A percentile compares a stretch with the other conserved stretches of the same genome.
phyloP scores from a whole-genome alignment of 2,113 vertebrate genomes.

The Crotalus viridis region DNA sequence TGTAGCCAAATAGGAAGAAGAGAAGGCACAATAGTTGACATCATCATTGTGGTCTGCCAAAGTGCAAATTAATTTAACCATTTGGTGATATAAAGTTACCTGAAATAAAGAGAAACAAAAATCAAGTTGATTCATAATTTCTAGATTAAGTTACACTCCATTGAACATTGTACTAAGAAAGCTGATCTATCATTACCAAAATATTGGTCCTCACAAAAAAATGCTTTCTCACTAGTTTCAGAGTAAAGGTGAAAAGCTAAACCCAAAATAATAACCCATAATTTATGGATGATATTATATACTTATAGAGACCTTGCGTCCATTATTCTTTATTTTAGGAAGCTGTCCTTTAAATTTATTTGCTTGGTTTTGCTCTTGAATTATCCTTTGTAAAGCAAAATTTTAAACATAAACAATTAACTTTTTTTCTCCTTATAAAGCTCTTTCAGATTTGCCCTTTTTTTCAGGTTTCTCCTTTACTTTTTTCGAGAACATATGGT shows the following conservation, averaged over 20 bases:
- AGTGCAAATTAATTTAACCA: constrained; percentile 85
- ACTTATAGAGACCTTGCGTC: not conserved
- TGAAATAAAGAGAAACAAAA: constrained; percentile 55
- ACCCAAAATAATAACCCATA: not conserved
- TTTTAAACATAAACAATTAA: not conserved
- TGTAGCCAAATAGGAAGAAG: constrained; percentile 80
- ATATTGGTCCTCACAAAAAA: not conserved
- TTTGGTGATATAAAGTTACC: constrained; percentile 57
- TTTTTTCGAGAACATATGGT: not conserved
- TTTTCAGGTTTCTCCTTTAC: not conserved
- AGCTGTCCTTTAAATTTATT: not conserved
- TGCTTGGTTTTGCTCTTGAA: not conserved
- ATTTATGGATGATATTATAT: not conserved
- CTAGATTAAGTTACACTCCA: not conserved
- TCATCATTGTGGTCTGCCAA: constrained; percentile 86
- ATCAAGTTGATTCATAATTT: not conserved
- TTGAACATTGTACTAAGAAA: not conserved
- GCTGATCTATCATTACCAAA: not conserved
- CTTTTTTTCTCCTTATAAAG: not conserved
- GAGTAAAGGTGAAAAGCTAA: not conserved
- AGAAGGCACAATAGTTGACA: constrained; percentile 89
- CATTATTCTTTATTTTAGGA: not conserved
- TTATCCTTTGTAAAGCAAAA: not conserved
- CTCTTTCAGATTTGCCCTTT: not conserved
- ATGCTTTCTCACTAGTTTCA: not conserved